These are phyloP conservation scores for Catagonus wagneri DNA, from an alignment of 2,113 vertebrate species.

Conservation along the genomic window DNA sequence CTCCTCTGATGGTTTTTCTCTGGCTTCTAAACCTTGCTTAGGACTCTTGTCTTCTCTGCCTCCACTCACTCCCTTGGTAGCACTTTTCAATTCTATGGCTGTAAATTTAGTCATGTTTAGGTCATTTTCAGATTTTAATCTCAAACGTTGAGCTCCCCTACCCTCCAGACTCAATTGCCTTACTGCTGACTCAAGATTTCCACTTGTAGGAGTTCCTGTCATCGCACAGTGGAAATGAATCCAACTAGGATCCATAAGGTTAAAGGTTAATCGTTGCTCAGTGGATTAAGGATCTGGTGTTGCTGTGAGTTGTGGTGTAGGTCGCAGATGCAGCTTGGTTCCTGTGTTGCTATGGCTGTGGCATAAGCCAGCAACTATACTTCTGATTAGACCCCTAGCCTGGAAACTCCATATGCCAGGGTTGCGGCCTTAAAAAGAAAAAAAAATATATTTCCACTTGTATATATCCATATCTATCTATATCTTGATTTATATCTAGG, in stretches of 20 bases:
- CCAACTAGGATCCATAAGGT: no score
- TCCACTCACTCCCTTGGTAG: background rate
- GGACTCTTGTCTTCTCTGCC: background rate
- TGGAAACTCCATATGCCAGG: no score
- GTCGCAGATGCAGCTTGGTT: no score
- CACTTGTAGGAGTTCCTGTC: background rate
- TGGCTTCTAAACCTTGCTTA: background rate
- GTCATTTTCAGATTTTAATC: background rate
- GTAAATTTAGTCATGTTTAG: background rate
- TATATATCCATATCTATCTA: background rate
- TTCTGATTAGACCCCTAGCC: no score
- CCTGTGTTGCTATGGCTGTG: no score
- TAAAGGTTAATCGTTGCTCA: no score
- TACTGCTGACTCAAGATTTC: background rate
- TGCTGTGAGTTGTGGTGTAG: no score
- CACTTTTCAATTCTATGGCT: background rate
- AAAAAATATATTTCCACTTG: background rate
- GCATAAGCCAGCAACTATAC: no score
- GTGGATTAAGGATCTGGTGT: no score
- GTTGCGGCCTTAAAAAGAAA: no score
- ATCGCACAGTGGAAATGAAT: no score
- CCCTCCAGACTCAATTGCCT: background rate
- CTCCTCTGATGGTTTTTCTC: background rate
- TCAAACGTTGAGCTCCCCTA: background rate
- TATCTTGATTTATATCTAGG: no score